These are phyloP conservation scores for Aegithalos caudatus DNA, from an alignment of 2,113 vertebrate species.

Conservation along the genomic window DNA sequence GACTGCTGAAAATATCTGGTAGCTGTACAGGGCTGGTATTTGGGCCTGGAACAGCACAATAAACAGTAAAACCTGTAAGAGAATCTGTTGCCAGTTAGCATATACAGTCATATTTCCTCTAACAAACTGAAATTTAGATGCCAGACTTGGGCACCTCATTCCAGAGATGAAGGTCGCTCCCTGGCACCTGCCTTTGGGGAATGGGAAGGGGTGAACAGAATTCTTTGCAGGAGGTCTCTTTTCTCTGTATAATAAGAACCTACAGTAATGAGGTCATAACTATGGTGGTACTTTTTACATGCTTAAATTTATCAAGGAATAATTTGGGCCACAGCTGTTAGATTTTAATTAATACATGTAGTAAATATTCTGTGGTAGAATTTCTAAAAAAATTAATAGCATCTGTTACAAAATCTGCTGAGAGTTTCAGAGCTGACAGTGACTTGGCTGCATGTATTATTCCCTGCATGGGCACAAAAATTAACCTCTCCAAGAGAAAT, in stretches of 20 bases:
- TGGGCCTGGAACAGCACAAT: not conserved
- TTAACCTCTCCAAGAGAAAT: not conserved
- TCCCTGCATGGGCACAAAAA: not conserved
- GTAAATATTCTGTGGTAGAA: slow-evolving; percentile 33
- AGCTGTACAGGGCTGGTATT: not conserved
- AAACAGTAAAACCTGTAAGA: not conserved
- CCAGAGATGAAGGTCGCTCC: not conserved
- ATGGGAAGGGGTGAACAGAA: not conserved
- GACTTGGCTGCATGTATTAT: not conserved
- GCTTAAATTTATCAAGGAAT: not conserved
- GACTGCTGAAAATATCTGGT: not conserved
- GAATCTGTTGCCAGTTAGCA: not conserved
- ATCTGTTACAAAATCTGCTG: slow-evolving; percentile 23
- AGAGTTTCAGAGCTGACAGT: not conserved
- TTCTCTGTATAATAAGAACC: not conserved
- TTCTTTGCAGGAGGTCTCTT: not conserved
- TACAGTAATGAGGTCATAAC: not conserved
- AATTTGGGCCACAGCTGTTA: not conserved
- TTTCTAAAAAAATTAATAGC: not conserved
- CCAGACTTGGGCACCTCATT: not conserved
- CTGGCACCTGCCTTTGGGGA: not conserved
- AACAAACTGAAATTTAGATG: not conserved
- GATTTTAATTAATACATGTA: slow-evolving; percentile 39
- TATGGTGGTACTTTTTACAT: not conserved
- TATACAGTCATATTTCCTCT: not conserved